These are phyloP conservation scores for Nasonia giraulti DNA, from an alignment of 1,140 invertebrate species.

Conservation along the genomic window DNA sequence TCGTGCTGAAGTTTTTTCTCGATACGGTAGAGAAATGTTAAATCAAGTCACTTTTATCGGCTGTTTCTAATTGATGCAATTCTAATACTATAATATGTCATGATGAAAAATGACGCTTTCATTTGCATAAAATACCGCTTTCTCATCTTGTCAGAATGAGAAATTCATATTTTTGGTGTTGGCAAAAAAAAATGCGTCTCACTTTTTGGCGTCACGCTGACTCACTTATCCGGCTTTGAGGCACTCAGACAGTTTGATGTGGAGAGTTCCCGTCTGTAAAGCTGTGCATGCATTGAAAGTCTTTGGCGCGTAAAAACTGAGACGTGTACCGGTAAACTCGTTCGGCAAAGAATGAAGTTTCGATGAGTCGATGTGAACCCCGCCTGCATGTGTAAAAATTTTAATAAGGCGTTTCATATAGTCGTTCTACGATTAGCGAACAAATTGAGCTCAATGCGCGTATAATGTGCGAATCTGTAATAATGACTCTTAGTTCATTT, in stretches of 20 bases:
- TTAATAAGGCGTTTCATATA: no score
- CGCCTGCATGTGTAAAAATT: neutral
- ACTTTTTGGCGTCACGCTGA: conserved; percentile 14
- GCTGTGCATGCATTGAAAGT: neutral
- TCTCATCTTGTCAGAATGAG: neutral
- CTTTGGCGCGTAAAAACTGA: neutral
- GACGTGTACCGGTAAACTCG: neutral
- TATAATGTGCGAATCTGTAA: no score
- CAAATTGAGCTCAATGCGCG: neutral
- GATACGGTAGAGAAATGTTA: neutral
- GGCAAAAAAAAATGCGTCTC: neutral
- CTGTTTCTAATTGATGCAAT: neutral
- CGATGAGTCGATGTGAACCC: no score
- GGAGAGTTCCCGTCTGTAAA: neutral
- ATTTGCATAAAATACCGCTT: neutral
- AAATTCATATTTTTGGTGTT: neutral
- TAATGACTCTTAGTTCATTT: neutral
- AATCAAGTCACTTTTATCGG: neutral
- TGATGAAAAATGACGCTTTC: neutral
- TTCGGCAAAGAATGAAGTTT: neutral
- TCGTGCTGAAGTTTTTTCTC: neutral
- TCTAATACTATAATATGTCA: neutral
- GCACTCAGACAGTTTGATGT: neutral
- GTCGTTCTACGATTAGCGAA: neutral
- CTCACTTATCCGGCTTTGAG: neutral